phyloP scores from a whole-genome alignment of 2,113 vertebrate species.

The Coptodon rendalli region DNA sequence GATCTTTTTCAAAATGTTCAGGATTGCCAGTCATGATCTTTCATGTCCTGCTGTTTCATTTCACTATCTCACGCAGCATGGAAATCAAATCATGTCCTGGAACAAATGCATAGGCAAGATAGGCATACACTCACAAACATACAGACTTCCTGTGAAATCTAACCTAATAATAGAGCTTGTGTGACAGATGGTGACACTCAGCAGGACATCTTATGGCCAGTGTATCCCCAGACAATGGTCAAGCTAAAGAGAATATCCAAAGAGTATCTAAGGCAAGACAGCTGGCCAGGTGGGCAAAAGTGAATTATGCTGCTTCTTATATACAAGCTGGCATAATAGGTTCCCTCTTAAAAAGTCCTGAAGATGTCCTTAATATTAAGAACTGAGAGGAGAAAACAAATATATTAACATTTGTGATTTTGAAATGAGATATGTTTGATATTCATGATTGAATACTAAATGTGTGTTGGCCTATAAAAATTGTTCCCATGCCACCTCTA shows the following conservation, averaged over 20 bases:
- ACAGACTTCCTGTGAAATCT: conserved; percentile 20
- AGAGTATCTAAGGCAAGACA: not conserved
- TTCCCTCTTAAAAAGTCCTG: not conserved
- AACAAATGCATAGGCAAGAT: conserved; percentile 29
- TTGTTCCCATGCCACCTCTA: not conserved
- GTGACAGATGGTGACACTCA: conserved; percentile 37
- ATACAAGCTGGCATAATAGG: not conserved
- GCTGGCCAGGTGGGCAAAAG: not conserved
- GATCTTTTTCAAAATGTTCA: not conserved
- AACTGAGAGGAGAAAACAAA: not conserved
- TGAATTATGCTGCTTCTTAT: not conserved
- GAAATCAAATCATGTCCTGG: conserved; percentile 27
- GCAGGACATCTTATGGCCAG: conserved; percentile 15
- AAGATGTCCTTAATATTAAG: not conserved
- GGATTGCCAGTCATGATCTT: not conserved
- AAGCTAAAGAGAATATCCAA: not conserved
- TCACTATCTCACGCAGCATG: not conserved
- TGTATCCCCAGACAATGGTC: conserved; percentile 8
- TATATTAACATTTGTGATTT: not conserved
- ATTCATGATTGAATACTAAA: not conserved
- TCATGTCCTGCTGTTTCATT: conserved; percentile 17
- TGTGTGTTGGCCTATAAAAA: not conserved
- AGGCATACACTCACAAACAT: not conserved
- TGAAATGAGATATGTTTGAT: not conserved
- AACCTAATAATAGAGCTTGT: conserved; percentile 31